Percentiles rank a stretch among this genome's conserved stretches.
Evolutionary conservation across 2,113 vertebrate species (phyloP).

Genomic region (Pangasianodon hypophthalmus): DNA sequence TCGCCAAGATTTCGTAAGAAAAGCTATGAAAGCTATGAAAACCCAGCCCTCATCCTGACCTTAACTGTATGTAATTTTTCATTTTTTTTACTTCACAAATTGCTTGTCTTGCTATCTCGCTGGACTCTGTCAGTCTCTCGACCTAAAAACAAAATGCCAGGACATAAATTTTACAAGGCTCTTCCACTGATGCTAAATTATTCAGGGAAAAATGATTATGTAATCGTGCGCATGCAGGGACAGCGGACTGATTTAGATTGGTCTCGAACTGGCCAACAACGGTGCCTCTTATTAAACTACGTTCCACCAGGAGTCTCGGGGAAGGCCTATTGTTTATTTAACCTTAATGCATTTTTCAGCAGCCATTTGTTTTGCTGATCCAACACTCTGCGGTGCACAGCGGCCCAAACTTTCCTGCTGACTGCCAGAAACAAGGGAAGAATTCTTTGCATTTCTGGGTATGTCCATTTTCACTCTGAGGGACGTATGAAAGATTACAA

Average conservation of each 20-base stretch:
- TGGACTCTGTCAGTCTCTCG: background rate
- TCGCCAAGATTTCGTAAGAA: no score
- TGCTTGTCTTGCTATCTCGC: background rate
- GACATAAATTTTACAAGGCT: conserved; percentile 30
- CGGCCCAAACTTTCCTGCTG: background rate
- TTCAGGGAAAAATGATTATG: conserved; percentile 38
- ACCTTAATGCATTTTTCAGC: conserved; percentile 26
- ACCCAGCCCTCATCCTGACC: no score
- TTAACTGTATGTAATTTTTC: background rate
- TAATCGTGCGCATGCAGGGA: conserved; percentile 17
- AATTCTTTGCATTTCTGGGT: background rate
- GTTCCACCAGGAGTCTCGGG: background rate
- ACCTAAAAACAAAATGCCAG: conserved; percentile 24
- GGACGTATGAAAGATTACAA: background rate
- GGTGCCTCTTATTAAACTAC: conserved; percentile 30
- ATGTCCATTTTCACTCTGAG: background rate
- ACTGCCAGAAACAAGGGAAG: conserved; percentile 13
- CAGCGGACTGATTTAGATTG: conserved; percentile 15
- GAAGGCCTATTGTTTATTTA: conserved; percentile 31
- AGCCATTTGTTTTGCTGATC: conserved; percentile 23
- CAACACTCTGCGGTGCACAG: conserved; percentile 7
- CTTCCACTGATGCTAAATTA: conserved; percentile 14
- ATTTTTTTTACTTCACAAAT: background rate
- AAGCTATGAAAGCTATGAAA: background rate
- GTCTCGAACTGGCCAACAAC: background rate